Conservation (phyloP, 2,888 invertebrate genomes). For the Drosophila demipolita region DNA sequence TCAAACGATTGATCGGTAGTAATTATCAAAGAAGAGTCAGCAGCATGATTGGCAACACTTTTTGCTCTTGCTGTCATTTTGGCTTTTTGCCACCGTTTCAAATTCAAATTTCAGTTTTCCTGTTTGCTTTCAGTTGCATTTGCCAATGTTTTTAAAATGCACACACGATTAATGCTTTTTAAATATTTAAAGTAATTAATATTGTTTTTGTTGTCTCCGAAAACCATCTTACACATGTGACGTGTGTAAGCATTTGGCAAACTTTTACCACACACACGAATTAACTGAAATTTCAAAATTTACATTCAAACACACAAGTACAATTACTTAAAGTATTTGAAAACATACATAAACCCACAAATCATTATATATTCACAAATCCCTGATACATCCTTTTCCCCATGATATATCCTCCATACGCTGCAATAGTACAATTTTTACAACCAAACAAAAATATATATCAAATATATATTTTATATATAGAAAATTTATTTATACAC, state of each 20-base stretch:
- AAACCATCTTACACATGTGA: constrained; percentile 42
- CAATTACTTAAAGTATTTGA: constrained; percentile 82
- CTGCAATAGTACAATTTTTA: constrained; percentile 85
- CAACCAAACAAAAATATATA: constrained; percentile 80
- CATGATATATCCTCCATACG: constrained; percentile 83
- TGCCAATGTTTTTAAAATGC: constrained; percentile 45
- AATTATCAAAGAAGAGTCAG: background rate
- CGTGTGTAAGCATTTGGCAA: constrained; percentile 48
- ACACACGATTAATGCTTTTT: constrained; percentile 73
- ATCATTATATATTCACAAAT: constrained; percentile 15
- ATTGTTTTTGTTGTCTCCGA: constrained; percentile 70
- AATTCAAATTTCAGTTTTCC: constrained; percentile 12
- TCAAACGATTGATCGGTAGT: constrained; percentile 6
- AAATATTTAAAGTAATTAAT: constrained; percentile 82
- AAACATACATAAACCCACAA: constrained; percentile 61
- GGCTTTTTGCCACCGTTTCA: constrained; percentile 14
- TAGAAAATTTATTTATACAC: constrained; percentile 83
- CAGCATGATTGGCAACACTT: constrained; percentile 23
- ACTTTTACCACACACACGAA: constrained; percentile 47
- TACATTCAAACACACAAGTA: constrained; percentile 40
- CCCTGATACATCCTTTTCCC: constrained; percentile 35
- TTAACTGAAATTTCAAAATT: constrained; percentile 79
- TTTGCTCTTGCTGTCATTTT: constrained; percentile 26
- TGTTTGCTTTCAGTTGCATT: constrained; percentile 64
- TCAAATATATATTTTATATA: constrained; percentile 83